Base-by-base conservation (phyloP, 1,140 invertebrate species). In the Achatina immaculata region DNA sequence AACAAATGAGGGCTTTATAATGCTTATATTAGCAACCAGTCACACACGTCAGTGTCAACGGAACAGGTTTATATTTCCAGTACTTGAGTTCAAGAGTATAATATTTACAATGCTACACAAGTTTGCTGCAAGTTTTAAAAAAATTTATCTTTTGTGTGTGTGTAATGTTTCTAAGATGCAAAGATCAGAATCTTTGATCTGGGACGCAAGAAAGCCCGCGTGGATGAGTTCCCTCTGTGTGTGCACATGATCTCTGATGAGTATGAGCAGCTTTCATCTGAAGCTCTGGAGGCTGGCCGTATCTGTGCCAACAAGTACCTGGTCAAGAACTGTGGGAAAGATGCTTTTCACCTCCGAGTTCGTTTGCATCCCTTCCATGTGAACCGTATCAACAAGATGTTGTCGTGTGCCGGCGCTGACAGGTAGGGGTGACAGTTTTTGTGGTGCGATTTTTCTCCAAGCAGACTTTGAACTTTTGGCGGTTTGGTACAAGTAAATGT, bases 321-420 rank as follows among this genome's bases (percentile, higher is more conserved):
- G 91, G 93, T 93, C 34, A 94, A 94, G 85, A 90, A 91, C 92
- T 99, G 97, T 90, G 98, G 98, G 86, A 99, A 99, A 92, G 98
- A 99, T 94, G 96, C 98, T 88, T 99, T 99, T 93, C 99, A 99
- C 92, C 97, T 99, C 89, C 94, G 98, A 89, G 98, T 99, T 94
- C 93, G 98, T 89, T 92, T 98, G 51, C 98, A 99, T 93, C 99
- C 99, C 82, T 99, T 99, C 96, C 98, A 99, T 92, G 97, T 99
- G 80, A 96, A 99, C 90, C 94, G 99, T 82, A 99, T 99, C 92
- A 99, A 99, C 91, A 99, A 99, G 94, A 99, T 99, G 98, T 99
- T 99, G 93, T 99, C 98, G 78, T 99, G 99, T 93, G 99, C 99
- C 93, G 99, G 99, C 94, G 99, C 99, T 94, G 99, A 99, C 98